Conservation (phyloP, 1,140 invertebrate species). For the Pachyrhynchus sulphureomaculatus region DNA sequence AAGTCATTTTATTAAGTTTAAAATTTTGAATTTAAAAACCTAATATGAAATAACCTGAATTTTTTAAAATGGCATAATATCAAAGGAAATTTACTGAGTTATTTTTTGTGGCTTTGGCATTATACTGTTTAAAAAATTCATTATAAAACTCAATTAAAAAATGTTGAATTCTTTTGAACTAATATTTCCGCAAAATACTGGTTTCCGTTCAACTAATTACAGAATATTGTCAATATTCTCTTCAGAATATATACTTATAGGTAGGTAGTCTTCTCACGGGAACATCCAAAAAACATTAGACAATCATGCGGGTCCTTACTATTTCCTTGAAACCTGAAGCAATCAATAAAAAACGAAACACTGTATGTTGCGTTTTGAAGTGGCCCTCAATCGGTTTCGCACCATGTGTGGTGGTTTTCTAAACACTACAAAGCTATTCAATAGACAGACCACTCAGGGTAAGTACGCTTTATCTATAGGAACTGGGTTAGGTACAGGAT, state of each 20-base stretch:
- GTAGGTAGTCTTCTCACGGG: constrained; percentile 16
- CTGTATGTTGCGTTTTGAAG: constrained; percentile 23
- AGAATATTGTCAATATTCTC: too few relatives aligned
- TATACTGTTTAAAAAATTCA: too few relatives aligned
- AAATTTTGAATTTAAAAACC: too few relatives aligned
- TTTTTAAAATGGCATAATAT: too few relatives aligned
- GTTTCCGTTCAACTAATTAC: too few relatives aligned
- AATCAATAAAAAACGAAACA: constrained; percentile 14
- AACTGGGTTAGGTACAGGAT: neutral
- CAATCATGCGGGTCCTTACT: constrained; percentile 23
- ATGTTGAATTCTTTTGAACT: too few relatives aligned
- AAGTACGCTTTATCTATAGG: constrained; percentile 2
- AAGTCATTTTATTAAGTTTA: too few relatives aligned
- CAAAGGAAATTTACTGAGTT: too few relatives aligned
- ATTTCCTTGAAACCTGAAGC: constrained; percentile 18
- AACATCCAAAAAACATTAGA: constrained; percentile 16
- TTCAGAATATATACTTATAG: neutral
- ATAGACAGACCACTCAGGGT: neutral
- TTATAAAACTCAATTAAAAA: too few relatives aligned
- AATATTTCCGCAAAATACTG: too few relatives aligned
- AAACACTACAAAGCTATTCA: constrained; percentile 14
- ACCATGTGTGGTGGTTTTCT: constrained; percentile 28
- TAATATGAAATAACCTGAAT: too few relatives aligned
- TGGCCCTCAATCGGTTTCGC: constrained; percentile 18
- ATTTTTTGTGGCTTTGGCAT: too few relatives aligned